Evolutionary conservation across 2,797 vertebrate genomes (phyloP).

Genomic region (Acropternis orthonyx): DNA sequence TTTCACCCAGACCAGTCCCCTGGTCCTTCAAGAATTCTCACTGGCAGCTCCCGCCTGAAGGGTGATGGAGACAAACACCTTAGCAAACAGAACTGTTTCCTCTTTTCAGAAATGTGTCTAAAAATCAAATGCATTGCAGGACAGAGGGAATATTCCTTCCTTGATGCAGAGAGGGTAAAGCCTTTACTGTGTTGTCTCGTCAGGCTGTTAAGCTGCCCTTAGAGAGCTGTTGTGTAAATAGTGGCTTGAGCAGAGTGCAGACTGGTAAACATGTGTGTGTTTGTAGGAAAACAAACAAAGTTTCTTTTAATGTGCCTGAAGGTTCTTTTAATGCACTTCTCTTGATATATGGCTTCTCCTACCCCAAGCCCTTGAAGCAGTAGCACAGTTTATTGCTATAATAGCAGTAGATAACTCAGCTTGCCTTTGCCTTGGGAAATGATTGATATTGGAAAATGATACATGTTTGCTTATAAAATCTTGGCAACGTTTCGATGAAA

Average conservation of each 20-base stretch:
- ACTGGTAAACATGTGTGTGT: conserved; percentile 2
- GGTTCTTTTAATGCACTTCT: neutral
- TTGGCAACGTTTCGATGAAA: conserved; percentile 3
- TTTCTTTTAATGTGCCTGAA: neutral
- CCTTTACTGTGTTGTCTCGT: neutral
- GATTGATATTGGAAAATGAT: neutral
- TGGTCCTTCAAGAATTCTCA: neutral
- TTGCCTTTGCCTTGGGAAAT: conserved; percentile 17
- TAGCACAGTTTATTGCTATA: neutral
- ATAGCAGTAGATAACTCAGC: neutral
- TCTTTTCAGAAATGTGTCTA: neutral
- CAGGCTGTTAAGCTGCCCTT: neutral
- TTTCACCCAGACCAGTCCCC: neutral
- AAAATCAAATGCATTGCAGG: neutral
- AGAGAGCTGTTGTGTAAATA: neutral
- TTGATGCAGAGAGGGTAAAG: neutral
- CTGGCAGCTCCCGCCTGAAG: neutral
- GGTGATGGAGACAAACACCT: neutral
- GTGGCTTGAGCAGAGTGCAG: neutral
- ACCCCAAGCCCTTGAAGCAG: neutral
- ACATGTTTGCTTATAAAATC: neutral
- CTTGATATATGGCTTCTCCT: neutral
- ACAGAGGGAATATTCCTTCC: neutral
- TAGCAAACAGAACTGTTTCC: neutral
- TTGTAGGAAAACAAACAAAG: conserved; percentile 37